phyloP scores from a whole-genome alignment of 2,113 vertebrate genomes.

The Urocitellus parryii region DNA sequence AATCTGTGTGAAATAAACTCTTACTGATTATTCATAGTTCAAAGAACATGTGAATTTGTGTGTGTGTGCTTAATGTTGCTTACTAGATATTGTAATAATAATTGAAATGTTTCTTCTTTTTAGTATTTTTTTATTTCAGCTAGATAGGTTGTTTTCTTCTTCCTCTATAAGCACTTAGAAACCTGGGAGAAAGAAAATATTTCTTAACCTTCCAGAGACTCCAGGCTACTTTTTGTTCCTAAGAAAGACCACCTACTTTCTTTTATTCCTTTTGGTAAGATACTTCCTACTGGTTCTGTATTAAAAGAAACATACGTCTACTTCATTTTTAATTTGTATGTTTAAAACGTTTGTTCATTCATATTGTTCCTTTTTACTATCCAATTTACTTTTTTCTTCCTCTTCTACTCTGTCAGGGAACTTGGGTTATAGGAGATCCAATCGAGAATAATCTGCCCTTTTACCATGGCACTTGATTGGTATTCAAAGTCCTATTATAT shows the following conservation, averaged over 20 bases:
- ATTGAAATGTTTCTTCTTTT: conserved; percentile 3
- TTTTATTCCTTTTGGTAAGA: neutral
- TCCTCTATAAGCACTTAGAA: neutral
- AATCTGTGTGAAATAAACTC: neutral
- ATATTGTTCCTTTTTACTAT: neutral
- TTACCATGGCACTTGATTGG: neutral
- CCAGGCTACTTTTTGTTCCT: neutral
- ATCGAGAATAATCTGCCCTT: neutral
- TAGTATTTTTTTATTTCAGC: neutral
- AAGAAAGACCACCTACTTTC: neutral
- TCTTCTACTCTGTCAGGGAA: neutral
- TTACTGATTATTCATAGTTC: neutral
- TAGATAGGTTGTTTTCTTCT: neutral
- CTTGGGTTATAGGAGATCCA: neutral
- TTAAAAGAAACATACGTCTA: neutral
- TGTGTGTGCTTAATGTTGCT: neutral
- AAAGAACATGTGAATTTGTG: neutral
- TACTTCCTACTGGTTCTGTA: neutral
- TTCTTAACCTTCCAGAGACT: neutral
- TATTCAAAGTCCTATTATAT: neutral
- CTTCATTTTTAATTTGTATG: neutral
- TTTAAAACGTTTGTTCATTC: conserved; percentile 21
- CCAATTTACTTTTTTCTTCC: neutral
- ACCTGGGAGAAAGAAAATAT: neutral
- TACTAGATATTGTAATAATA: neutral